Evolutionary conservation across 2,113 vertebrate genomes (phyloP), one percentile per base, ranked within the genome.

Genomic region (Istiophorus platypterus): DNA sequence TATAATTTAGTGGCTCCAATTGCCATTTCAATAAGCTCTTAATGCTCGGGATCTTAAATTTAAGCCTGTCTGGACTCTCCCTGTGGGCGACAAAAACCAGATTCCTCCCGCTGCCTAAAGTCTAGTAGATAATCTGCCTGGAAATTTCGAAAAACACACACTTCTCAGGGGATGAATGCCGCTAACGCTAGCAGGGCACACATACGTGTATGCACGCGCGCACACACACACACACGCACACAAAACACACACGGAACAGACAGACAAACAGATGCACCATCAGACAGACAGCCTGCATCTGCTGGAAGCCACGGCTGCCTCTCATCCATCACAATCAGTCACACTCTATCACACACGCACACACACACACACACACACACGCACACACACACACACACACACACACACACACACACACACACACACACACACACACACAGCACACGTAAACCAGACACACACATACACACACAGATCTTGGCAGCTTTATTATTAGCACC

Each of bases 271-370:
- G 88, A 89, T 88, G 87, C 84, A 82, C 76, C 0, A 13, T 11
- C 78, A 81, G 84, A 88, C 78, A 66, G 85, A 90, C 88, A 85
- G 90, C 26, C 85, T 89, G 91, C 61, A 80, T 79, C 87, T 80
- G 73, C 87, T 86, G 89, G 91, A 85, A 84, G 88, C 83, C 85
- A 15, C 75, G 29, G 29, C 49, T 31, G 58, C 22, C 47, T 70
- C 74, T 86, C 87, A 84, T 89, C 83, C 87, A 88, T 90, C 83
- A 80, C 84, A 70, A 88, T 88, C 87, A 85, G 71, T 80, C 52
- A 80, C 91, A 90, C 81, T 61, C 56, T 14, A 37, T 20, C 70
- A 49, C 58, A 73, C 8, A 68, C 27, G 29, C 29, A 62, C 56
- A 45, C 34, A 47, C 41, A 13, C 65, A 66, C 71, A 84, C 72